phyloP scores from a whole-genome alignment of 2,113 vertebrate genomes.

The Calonectris borealis region DNA sequence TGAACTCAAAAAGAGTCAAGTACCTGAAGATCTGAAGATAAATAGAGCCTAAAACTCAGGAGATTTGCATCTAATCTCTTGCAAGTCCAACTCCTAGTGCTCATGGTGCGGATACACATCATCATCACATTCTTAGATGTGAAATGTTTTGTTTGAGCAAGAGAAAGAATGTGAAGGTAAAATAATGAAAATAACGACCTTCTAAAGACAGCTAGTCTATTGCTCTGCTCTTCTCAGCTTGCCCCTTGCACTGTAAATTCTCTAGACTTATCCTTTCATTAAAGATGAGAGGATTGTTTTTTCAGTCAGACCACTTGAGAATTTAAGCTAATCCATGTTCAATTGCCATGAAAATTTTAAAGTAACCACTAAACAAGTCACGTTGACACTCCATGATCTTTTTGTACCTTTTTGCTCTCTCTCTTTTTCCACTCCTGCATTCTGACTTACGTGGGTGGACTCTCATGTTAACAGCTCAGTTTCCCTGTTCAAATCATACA shows the following conservation, averaged over 20 bases:
- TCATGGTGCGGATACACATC: neutral
- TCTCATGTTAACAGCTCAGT: neutral
- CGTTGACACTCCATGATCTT: neutral
- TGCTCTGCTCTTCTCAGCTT: neutral
- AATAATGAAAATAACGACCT: neutral
- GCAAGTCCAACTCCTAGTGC: neutral
- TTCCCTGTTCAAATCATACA: rapidly evolving
- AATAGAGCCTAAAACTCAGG: neutral
- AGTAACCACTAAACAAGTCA: neutral
- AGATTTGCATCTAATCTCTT: neutral
- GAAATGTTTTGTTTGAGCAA: neutral
- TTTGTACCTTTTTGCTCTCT: neutral
- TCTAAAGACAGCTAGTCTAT: neutral
- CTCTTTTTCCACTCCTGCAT: neutral
- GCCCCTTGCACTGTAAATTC: neutral
- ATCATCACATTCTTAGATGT: neutral
- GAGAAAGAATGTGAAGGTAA: neutral
- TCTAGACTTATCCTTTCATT: neutral
- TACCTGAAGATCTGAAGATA: neutral
- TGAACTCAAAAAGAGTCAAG: neutral
- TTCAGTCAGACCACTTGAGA: neutral
- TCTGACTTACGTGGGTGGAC: neutral
- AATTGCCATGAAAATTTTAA: neutral
- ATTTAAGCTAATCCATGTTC: neutral
- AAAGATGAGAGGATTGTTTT: neutral